Evolutionary conservation across 2,113 vertebrate species (phyloP), one percentile per base, ranked within the genome.

Genomic region (Paradoxurus hermaphroditus): DNA sequence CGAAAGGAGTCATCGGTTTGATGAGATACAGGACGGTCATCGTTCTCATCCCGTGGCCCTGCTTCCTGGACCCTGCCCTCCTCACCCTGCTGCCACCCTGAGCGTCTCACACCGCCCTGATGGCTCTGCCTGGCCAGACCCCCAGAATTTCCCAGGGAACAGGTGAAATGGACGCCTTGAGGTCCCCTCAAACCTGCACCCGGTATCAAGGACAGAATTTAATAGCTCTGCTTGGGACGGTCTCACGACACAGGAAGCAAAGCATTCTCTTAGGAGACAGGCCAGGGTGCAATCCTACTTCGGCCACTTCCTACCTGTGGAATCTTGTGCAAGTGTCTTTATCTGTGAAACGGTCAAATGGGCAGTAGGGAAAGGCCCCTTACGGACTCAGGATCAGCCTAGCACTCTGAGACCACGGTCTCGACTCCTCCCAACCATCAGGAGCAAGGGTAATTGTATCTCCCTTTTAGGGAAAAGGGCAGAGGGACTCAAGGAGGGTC

Each of bases 341-440:
- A 41, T 51, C 39, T 84, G 63, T 44, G 15, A 73, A 87, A 39
- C 6, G 53, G 62, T 36, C 19, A 72, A 86, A 46, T 11, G 53
- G 34, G 39, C 3, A 13, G 15, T 14, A 4, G n/a, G 73, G 56
- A 67, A 65, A 67, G 75, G 46, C 13, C 79, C 41, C 49, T 7
- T 3, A 4, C 0, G n/a, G 85, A 13, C 77, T 41, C 36, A 46
- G 44, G 8, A 23, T 25, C 19, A 25, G 79, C 65, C 65, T 39
- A 15, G 67, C 1, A 0, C 36, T 39, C 15, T 34, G 41, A 41
- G 29, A 77, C 13, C 19, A 12, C 0, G 1, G 27, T 63, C 7
- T 27, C 9, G 5, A 12, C 67, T 31, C 36, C 10, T 62, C 59
- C 68, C 6, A 0, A 70, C 4, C 36, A 39, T 83, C 11, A 11